These are phyloP conservation scores for Drosophila tripunctata DNA, from an alignment of 2,888 invertebrate genomes.

Conservation along the genomic window DNA sequence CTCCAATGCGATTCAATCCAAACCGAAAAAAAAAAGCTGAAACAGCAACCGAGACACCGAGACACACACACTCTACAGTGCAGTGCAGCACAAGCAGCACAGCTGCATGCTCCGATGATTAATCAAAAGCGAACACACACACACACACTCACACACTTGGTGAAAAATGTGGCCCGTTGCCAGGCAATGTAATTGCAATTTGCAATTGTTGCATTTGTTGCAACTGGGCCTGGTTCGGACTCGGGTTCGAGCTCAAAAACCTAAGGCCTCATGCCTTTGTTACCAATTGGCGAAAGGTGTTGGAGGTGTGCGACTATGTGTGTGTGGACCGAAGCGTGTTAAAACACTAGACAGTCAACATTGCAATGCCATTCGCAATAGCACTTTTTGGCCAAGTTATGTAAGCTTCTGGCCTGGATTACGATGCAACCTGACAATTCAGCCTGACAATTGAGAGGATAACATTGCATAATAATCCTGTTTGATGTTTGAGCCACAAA, in stretches of 20 bases:
- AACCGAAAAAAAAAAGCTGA: conserved; percentile 30
- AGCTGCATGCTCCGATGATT: conserved; percentile 70
- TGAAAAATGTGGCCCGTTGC: conserved; percentile 64
- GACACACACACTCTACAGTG: not conserved
- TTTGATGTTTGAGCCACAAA: conserved; percentile 13
- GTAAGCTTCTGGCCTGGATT: conserved; percentile 35
- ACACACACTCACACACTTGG: conserved; percentile 11
- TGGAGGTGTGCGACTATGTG: conserved; percentile 38
- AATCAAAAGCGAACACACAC: conserved; percentile 61
- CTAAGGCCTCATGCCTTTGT: conserved; percentile 49
- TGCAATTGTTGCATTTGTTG: conserved; percentile 64
- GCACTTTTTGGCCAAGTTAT: conserved; percentile 47
- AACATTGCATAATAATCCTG: conserved; percentile 4
- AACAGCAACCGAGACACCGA: conserved; percentile 2
- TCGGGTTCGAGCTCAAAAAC: conserved; percentile 22
- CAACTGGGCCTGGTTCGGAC: conserved; percentile 33
- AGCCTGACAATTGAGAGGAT: not conserved
- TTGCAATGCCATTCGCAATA: conserved; percentile 24
- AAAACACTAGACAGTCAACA: conserved; percentile 46
- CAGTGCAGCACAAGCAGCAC: conserved; percentile 37
- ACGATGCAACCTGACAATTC: conserved; percentile 6
- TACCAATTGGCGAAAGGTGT: conserved; percentile 71
- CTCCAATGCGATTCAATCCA: conserved; percentile 31
- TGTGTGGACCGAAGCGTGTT: conserved; percentile 40
- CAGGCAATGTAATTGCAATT: conserved; percentile 69